These are phyloP conservation scores for Campopleginae sp. DNA, from an alignment of 2,888 invertebrate species.

Conservation along the genomic window DNA sequence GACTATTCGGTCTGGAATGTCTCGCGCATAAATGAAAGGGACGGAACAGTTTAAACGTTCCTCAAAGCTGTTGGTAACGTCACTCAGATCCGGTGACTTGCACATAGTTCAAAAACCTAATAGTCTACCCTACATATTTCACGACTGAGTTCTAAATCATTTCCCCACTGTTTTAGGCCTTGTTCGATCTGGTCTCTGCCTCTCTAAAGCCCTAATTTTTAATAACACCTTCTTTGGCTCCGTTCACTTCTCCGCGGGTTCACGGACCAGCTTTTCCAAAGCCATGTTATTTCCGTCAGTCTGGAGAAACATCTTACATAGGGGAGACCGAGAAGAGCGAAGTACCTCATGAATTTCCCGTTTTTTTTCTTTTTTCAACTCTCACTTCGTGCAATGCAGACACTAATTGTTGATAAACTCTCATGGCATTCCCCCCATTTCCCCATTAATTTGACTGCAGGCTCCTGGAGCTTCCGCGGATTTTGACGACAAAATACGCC, in stretches of 20 bases:
- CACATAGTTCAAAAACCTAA: slow-evolving; percentile 59
- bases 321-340: not conserved
- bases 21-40: not conserved
- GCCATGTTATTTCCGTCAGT: slow-evolving; percentile 35
- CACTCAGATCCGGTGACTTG: slow-evolving; percentile 78
- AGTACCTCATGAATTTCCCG: not conserved
- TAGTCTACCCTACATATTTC: slow-evolving; percentile 44
- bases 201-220: slow-evolving; percentile 72
- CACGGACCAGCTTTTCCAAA: slow-evolving; percentile 33
- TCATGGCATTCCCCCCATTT: not conserved
- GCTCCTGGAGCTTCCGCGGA: too few species aligned
- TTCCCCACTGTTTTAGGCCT: slow-evolving; percentile 26
- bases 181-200: slow-evolving; percentile 63
- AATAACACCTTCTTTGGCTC: slow-evolving; percentile 72
- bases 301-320: not conserved
- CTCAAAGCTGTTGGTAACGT: slow-evolving; percentile 56
- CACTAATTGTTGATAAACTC: not conserved
- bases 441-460: not conserved
- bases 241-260: slow-evolving; percentile 52
- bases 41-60: slow-evolving; percentile 32
- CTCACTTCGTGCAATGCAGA: not conserved
- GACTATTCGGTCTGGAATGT: not conserved
- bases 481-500: too few species aligned
- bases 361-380: not conserved
- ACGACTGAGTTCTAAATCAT: slow-evolving; percentile 28